These are phyloP conservation scores for Cheiracanthium punctorium DNA, from an alignment of 2,888 invertebrate genomes.

Conservation along the genomic window DNA sequence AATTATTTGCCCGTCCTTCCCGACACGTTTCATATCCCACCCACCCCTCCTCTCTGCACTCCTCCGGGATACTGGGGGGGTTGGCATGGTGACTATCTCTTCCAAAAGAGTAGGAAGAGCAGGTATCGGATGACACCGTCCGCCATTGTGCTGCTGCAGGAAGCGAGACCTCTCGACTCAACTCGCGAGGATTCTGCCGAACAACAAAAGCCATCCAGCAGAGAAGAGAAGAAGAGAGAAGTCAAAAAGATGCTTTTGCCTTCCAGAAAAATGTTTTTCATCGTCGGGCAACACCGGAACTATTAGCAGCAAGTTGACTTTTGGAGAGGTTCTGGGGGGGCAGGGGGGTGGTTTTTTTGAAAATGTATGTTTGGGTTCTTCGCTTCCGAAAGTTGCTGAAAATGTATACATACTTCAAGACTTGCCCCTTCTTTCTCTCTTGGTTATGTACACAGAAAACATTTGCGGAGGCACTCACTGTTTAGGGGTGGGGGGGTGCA, in stretches of 20 bases:
- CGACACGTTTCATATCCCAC: too few relatives aligned
- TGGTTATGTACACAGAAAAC: neutral
- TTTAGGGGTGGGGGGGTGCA: too few relatives aligned
- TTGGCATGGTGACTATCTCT: neutral
- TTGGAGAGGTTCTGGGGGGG: too few relatives aligned
- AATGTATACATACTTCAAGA: neutral
- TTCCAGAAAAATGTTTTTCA: neutral
- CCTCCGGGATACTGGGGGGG: neutral
- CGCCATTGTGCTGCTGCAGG: slow-evolving; percentile 1
- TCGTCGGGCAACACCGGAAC: neutral
- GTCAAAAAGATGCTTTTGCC: neutral
- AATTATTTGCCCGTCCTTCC: neutral
- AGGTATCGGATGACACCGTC: slow-evolving; percentile 4
- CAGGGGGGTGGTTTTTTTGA: too few relatives aligned
- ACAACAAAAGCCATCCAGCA: neutral
- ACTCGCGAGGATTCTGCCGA: neutral
- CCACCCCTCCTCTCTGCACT: too few relatives aligned
- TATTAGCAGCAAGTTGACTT: neutral
- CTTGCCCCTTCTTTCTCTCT: neutral
- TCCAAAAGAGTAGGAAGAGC: neutral
- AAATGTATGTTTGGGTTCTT: too few relatives aligned
- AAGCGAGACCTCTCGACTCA: neutral
- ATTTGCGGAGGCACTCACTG: neutral
- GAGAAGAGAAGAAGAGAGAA: too few relatives aligned
- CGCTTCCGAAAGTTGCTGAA: too few relatives aligned